Percentiles rank a stretch among this genome's conserved stretches.
These are phyloP conservation scores for Lagorchestes hirsutus DNA, from an alignment of 2,797 vertebrate species.

Conservation along the genomic window DNA sequence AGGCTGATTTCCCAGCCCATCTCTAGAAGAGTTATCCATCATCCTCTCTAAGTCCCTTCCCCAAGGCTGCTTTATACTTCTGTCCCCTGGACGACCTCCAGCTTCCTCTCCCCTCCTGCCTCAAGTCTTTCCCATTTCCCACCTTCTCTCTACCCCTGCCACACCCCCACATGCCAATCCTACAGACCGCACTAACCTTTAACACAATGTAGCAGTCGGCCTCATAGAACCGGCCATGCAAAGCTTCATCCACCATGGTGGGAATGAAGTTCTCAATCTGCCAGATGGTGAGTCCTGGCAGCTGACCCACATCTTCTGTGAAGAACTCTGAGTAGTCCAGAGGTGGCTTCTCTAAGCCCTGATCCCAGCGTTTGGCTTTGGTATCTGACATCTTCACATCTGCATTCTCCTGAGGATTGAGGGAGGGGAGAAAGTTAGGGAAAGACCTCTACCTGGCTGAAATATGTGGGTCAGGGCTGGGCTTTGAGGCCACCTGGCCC, in stretches of 20 bases:
- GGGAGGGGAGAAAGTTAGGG: fast-evolving
- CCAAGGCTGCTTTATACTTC: neutral
- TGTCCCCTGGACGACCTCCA: neutral
- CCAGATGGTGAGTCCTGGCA: conserved; percentile 94
- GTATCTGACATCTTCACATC: conserved; percentile 89
- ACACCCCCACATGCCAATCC: neutral
- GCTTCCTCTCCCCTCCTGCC: neutral
- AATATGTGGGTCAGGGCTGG: neutral
- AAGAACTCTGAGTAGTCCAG: conserved; percentile 98
- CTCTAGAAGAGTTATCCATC: neutral
- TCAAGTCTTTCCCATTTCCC: neutral
- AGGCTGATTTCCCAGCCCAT: neutral
- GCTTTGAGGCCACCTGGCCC: neutral
- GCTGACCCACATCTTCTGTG: conserved; percentile 93
- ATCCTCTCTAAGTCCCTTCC: too few species aligned
- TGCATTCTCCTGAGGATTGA: conserved; percentile 88
- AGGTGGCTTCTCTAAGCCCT: conserved; percentile 95
- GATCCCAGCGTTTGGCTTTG: conserved; percentile 95
- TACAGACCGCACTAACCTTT: conserved; percentile 86
- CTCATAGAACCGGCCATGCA: conserved; percentile 97
- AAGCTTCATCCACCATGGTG: conserved; percentile 92
- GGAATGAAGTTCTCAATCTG: conserved; percentile 99
- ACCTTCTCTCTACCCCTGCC: neutral
- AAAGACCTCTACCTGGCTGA: neutral
- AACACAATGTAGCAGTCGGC: conserved; percentile 98